phyloP scores from a whole-genome alignment of 2,113 vertebrate species.

The Enhydra lutris region DNA sequence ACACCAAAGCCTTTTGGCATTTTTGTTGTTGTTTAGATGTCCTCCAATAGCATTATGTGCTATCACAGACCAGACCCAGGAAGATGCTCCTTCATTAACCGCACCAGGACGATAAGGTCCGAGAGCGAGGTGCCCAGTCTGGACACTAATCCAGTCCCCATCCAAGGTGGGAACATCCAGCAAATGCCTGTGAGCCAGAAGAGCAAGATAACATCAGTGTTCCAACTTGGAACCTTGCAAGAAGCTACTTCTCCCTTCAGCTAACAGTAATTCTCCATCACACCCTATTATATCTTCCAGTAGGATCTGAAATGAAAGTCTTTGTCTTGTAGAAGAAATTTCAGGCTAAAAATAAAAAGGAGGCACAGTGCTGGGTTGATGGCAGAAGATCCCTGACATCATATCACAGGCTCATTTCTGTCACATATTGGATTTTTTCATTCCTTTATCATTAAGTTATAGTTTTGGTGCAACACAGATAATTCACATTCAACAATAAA shows the following conservation, averaged over 20 bases:
- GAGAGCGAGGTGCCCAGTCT: not conserved
- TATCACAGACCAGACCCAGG: not conserved
- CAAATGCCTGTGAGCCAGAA: not conserved
- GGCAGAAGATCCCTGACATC: not conserved
- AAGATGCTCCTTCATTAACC: not conserved
- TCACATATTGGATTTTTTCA: not conserved
- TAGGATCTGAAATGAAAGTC: slow-evolving; percentile 20
- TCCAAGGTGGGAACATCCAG: not conserved
- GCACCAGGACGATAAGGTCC: not conserved
- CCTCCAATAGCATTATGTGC: not conserved
- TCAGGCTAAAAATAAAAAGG: slow-evolving; percentile 3
- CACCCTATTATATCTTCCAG: slow-evolving; percentile 12
- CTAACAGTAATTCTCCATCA: not conserved
- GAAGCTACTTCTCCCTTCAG: not conserved
- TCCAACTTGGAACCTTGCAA: not conserved
- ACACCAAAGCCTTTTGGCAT: not conserved
- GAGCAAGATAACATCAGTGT: not conserved
- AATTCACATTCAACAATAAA: slow-evolving; percentile 9
- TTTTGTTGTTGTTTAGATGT: not conserved
- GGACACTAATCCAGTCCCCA: not conserved
- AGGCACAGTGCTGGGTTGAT: not conserved
- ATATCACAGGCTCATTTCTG: not conserved
- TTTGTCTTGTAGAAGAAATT: slow-evolving; percentile 45
- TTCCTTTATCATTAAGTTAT: not conserved
- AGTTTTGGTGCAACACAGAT: not conserved